phyloP scores from a whole-genome alignment of 2,113 vertebrate genomes.

The Apistogramma diplotaenia region DNA sequence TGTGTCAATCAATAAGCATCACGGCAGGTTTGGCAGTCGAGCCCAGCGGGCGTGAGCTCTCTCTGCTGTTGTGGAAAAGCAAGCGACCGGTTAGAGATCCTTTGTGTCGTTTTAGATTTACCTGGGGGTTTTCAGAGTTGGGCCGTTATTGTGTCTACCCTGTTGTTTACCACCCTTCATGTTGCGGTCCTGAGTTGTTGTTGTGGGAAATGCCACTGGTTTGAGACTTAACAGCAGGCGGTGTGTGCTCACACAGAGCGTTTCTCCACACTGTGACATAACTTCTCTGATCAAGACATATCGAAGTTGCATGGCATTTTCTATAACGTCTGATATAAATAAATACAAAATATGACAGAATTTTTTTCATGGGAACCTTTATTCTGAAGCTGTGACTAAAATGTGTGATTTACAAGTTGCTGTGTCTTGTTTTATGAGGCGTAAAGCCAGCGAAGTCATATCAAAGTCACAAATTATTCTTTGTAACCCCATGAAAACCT shows the following conservation, averaged over 20 bases:
- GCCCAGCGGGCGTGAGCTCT: conserved; percentile 40
- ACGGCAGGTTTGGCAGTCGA: conserved; percentile 27
- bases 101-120: conserved; percentile 53
- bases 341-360: not conserved
- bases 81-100: conserved; percentile 34
- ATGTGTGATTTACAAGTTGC: conserved; percentile 31
- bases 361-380: conserved; percentile 1
- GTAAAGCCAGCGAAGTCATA: conserved; percentile 10
- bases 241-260: conserved; percentile 27
- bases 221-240: conserved; percentile 53
- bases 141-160: conserved; percentile 7
- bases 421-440: conserved; percentile 26
- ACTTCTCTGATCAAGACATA: conserved; percentile 27
- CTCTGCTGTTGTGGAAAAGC: conserved; percentile 30
- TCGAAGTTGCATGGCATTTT: conserved; percentile 14
- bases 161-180: conserved; percentile 51
- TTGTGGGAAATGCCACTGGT: conserved; percentile 56
- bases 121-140: conserved; percentile 36
- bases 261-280: conserved; percentile 17
- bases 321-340: not conserved
- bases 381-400: conserved; percentile 19
- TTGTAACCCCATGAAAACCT: conserved; percentile 25
- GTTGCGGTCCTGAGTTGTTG: conserved; percentile 34
- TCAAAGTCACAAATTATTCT: conserved; percentile 44
- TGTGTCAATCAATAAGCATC: conserved; percentile 51